Base-by-base conservation (phyloP, 1,140 invertebrate genomes). In the Contarinia nasturtii region DNA sequence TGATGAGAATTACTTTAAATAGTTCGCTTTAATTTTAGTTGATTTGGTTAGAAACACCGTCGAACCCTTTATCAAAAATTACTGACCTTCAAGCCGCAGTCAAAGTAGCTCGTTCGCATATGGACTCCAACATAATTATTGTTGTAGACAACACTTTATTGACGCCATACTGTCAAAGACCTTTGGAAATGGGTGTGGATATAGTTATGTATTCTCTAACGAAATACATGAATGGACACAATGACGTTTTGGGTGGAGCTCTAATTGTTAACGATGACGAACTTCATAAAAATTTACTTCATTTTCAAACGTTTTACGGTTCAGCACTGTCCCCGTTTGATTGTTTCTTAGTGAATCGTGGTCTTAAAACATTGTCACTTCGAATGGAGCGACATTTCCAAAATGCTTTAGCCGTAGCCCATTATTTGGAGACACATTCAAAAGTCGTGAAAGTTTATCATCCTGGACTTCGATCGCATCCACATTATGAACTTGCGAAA, bases 141-240 rank as follows among this genome's bases (percentile, higher is more conserved):
- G 76, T 81, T 5, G 81, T 88, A 17, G 87, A 91, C 55, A 90
- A 88, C 57, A 90, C 86, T 2, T 88, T 90, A 56, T 69, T 84
- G 55, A 80, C 82, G 14, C 69, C 81, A 36, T 86, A 82, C 56
- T 86, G 82, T 50, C 85, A 86, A 77, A 67, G 72, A 53, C 86
- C 87, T 15, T 63, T 91, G 38, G 66, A 71, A n/a, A 61, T 87
- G 8, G 87, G 86, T 15, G 85, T 80, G n/a, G 85, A 91, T 63
- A 67, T 87, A 38, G 74, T 77, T 1, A 57, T 84, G 47, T 82
- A 90, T 64, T 89, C 86, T 0, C 50, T 84, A 14, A 86, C 84
- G 0, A 91, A 91, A 61, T 91, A 88, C 53, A 83, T 89, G 68
- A 89, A 89, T 63, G 86, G 86, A 0, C 86, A 90, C 64, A 75